Base-by-base conservation (phyloP, 2,797 vertebrate genomes). In the Galagoides demidoff region DNA sequence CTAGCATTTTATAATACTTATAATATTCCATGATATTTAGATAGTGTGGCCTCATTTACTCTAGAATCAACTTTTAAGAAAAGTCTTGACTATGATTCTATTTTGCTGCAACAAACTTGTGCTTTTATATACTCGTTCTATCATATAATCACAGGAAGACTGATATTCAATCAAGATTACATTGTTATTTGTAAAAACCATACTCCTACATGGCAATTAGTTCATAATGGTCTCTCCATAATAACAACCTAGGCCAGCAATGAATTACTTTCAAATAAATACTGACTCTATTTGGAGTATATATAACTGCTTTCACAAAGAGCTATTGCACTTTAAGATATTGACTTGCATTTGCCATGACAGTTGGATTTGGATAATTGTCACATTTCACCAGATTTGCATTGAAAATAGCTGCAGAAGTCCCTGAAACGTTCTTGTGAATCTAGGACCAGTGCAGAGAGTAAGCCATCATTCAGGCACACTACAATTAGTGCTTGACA, bases 281-380 rank as follows among this genome's bases (percentile, higher is more conserved):
- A 68, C 17, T 31, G 12, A 6, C 13, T 95, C 34, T 83, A 13
- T 90, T 45, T 85, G 39, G 27, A 74, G 10, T 52, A 34, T n/a
- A 77, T 79, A 9, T n/a, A 96, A 90, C 12, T n/a, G 22, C 17
- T 88, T 94, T 95, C 85, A 87, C 39, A 90, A 85, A 94, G 6
- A 90, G 4, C 17, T 63, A 16, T 74, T 74, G 27, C 27, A 87
- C 25, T 78, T 93, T 34, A 82, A 85, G 14, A 85, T 37, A 77
- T 78, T 70, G 13, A 77, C 25, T 92, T 95, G 19, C 25, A 86
- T 61, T 92, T 89, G 43, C 49, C 3, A 7, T 78, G 66, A 92
- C 61, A 96, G 29, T n/a, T 73, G 43, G 68, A 63, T 89, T 94
- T 90, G 37, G 12, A 52, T 86, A 91, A 85, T 95, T 95, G 94